Base-by-base conservation (phyloP, 2,113 vertebrate species). In the Chloropsis cyanopogon region DNA sequence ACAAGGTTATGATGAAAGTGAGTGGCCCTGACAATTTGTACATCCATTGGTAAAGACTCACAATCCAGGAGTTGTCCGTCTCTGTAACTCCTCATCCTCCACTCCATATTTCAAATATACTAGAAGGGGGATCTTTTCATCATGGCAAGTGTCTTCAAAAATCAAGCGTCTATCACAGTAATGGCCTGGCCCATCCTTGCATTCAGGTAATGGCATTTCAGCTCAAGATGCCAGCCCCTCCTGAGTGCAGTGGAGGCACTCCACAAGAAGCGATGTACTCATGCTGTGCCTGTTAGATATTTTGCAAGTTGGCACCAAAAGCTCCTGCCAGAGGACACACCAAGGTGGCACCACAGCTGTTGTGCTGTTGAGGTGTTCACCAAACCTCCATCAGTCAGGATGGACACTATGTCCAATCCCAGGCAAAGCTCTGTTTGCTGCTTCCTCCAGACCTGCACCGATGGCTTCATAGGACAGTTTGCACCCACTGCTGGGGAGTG, bases 361-460 rank as follows among this genome's bases (percentile, higher is more conserved):
- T 3, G 1, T 3, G 3, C 18, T 35, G 25, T 31, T 44, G 52
- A 65, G 21, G 5, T 65, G 46, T 46, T 81, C 53, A 16, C 13
- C 3, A 2, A 80, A 25, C 12, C 10, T 73, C 49, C 50, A n/a
- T 8, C 1, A 5, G 3, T 14, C 25, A 22, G 69, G 33, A 82
- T n/a, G n/a, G n/a, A 12, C 14, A 56, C 0, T 1, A 12, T 0
- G 0, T 37, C 31, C 1, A 0, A 24, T 19, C 29, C 25, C 28
- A 44, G 37, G 25, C 10, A 83, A 77, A 86, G 19, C 15, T 75
- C 23, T 0, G 1, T 12, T 61, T 2, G 1, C 4, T 44, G 7
- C 35, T 50, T 54, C 5, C 20, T 60, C 39, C 54, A 71, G 23
- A 35, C 6, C 8, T 1, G 1, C 0, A 3, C 7, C 21, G 22